A percentile compares a stretch with the other conserved stretches of the same genome.
Conservation (phyloP, 2,888 invertebrate genomes). For the Bimastos eiseni region DNA sequence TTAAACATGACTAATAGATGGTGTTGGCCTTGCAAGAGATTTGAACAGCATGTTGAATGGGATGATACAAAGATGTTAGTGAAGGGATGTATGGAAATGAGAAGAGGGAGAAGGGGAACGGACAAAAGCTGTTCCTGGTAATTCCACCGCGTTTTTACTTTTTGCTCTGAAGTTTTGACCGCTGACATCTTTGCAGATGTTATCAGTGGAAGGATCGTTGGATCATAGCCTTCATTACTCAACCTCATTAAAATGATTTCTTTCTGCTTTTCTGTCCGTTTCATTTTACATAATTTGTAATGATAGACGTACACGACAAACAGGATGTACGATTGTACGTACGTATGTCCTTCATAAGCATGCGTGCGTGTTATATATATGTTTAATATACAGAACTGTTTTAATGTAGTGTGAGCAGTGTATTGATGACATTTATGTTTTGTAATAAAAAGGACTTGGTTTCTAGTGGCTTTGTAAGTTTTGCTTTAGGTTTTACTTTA, state of each 20-base stretch:
- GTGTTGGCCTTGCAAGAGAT: background rate
- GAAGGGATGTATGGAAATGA: background rate
- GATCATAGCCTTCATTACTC: no score
- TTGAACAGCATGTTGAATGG: background rate
- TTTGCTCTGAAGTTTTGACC: no score
- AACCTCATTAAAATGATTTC: background rate
- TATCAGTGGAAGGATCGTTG: background rate
- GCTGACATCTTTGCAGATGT: background rate
- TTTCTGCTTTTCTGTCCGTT: background rate
- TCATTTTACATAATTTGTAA: background rate
- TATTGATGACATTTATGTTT: background rate
- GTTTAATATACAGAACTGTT: background rate
- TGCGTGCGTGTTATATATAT: background rate
- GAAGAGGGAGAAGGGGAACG: no score
- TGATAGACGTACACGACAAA: background rate
- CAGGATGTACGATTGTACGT: background rate
- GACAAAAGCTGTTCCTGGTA: no score
- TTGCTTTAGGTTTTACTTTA: background rate
- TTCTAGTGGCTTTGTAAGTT: background rate
- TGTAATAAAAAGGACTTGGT: background rate
- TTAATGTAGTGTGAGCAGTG: background rate
- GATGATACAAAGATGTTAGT: background rate
- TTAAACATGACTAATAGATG: background rate
- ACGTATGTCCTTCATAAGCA: background rate
- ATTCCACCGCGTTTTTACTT: no score